Base-by-base conservation (phyloP, 2,797 vertebrate species). In the Pogonophryne albipinna region DNA sequence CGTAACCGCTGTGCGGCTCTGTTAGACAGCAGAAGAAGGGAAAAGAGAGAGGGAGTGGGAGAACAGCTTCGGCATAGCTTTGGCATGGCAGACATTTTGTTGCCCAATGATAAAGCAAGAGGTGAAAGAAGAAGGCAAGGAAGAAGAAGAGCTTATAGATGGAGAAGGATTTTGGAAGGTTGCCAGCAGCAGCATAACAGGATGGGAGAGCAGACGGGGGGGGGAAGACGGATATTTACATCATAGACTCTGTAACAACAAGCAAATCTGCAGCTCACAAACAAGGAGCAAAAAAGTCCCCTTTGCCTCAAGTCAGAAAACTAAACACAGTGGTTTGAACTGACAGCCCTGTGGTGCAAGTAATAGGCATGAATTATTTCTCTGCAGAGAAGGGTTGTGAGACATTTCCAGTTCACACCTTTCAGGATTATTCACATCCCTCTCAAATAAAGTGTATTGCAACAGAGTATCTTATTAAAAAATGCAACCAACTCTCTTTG, bases 1-100 rank as follows among this genome's bases (percentile, higher is more conserved):
- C 69, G 81, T 94, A 94, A 94, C 85, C 20, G 44, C 87, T 70
- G 68, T 76, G 82, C 85, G 69, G 87, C 75, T 82, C 76, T 38
- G 76, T 79, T 78, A 73, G 71, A 82, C 68, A 45, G 85, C 69
- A 76, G 76, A 69, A 76, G 65, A 83, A 68, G 66, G 71, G 42
- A 66, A 56, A 62, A 27, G 66, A 41, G 46, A 56, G 60, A 20
- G 67, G 11, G 66, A 57, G 58, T 3, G 20, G 55, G 66, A 53
- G 73, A 72, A 75, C 63, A 64, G 76, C 58, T 83, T 72, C 14
- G n/a, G 76, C 63, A 63, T 60, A 76, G 68, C 74, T 84, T 1
- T 16, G 71, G 65, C 41, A 62, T 31, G 84, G 92, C 89, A 89
- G 91, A 92, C 91, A 92, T 93, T 92, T 94, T 91, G 89, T 91